Conservation (phyloP, 2,888 invertebrate genomes). For the Ypsolopha scabrella region DNA sequence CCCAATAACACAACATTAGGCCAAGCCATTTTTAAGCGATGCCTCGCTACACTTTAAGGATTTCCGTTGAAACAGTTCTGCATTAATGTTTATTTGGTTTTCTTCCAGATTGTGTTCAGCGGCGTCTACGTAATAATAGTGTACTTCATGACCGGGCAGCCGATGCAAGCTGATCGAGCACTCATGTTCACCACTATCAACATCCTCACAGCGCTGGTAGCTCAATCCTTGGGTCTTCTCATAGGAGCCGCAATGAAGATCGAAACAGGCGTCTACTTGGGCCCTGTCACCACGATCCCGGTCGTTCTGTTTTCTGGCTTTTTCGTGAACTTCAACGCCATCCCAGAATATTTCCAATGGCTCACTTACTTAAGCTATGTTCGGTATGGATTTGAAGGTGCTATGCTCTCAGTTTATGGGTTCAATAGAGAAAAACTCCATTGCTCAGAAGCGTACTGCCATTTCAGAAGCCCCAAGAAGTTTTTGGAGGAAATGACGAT, state of each 20-base stretch:
- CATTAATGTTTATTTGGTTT: no score
- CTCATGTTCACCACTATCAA: slow-evolving; percentile 79
- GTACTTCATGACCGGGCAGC: slow-evolving; percentile 96
- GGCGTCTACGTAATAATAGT: slow-evolving; percentile 90
- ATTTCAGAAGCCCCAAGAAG: slow-evolving; percentile 82
- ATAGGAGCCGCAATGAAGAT: slow-evolving; percentile 94
- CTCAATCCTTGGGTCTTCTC: slow-evolving; percentile 91
- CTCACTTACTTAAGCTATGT: slow-evolving; percentile 92
- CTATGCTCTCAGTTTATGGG: slow-evolving; percentile 93
- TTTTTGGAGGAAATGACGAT: slow-evolving; percentile 90
- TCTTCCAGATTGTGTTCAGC: slow-evolving; percentile 83
- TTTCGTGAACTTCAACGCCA: slow-evolving; percentile 92
- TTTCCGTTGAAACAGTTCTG: background rate
- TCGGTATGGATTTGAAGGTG: slow-evolving; percentile 91
- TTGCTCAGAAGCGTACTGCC: slow-evolving; percentile 87
- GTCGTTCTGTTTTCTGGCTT: slow-evolving; percentile 94
- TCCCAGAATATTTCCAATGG: slow-evolving; percentile 91
- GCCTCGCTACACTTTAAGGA: no score
- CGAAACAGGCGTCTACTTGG: slow-evolving; percentile 81
- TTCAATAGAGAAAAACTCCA: slow-evolving; percentile 83
- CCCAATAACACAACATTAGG: no score
- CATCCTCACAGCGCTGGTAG: slow-evolving; percentile 89
- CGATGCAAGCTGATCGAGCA: slow-evolving; percentile 87
- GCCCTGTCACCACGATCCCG: slow-evolving; percentile 92
- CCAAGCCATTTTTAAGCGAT: no score